Percentiles rank a stretch among this genome's conserved stretches.
phyloP scores from a whole-genome alignment of 1,140 invertebrate genomes.

The Trichogramma pretiosum region DNA sequence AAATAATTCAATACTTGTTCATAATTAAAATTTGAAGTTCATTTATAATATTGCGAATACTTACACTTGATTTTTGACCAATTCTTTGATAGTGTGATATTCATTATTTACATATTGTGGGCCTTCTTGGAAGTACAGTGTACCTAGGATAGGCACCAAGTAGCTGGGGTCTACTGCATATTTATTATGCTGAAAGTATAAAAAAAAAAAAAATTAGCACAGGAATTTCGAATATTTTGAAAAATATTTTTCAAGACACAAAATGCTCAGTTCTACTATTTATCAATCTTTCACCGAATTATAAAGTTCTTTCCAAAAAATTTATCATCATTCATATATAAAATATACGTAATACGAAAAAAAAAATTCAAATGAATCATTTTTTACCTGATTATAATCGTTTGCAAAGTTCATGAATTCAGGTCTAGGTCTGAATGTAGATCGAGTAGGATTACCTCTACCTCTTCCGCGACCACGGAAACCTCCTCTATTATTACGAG shows the following conservation, averaged over 20 bases:
- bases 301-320: not conserved
- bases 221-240: no score
- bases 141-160: constrained; percentile 58
- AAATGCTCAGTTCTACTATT: constrained; percentile 27
- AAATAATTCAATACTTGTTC: constrained; percentile 10
- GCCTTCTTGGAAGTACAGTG: constrained; percentile 48
- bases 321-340: constrained; percentile 3
- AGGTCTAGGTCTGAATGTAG: constrained; percentile 34
- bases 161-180: constrained; percentile 40
- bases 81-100: constrained; percentile 58
- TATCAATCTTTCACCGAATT: not conserved
- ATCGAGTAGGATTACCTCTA: constrained; percentile 27
- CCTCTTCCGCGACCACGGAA: constrained; percentile 29
- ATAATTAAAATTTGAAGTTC: not conserved
- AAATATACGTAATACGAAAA: not conserved
- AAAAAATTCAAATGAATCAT: constrained; percentile 1
- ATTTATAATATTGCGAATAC: constrained; percentile 23
- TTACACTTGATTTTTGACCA: constrained; percentile 79
- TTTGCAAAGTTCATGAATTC: constrained; percentile 45
- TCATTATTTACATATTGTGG: constrained; percentile 47
- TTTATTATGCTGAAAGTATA: constrained; percentile 32
- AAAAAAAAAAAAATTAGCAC: not conserved
- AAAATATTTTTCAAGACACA: not conserved
- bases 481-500: constrained; percentile 27
- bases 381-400: constrained; percentile 46